A percentile compares a stretch with the other conserved stretches of the same genome.
Conservation (phyloP, 2,797 vertebrate species). For the Liasis olivaceus region DNA sequence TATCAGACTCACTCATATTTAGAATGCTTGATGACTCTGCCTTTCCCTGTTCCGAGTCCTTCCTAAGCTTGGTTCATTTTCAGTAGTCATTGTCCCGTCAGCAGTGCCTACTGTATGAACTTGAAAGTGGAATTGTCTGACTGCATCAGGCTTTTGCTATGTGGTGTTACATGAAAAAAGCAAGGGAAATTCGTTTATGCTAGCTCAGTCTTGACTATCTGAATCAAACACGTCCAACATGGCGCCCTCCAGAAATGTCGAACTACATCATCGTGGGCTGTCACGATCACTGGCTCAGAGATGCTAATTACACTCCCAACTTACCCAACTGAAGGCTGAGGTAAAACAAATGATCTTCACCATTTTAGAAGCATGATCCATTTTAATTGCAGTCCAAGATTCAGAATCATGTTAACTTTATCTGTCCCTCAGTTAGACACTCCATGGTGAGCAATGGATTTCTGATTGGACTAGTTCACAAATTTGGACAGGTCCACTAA, state of each 20-base stretch:
- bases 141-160: neutral
- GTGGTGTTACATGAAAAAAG: neutral
- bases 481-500: neutral
- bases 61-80: neutral
- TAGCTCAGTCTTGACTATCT: neutral
- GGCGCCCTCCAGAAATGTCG: neutral
- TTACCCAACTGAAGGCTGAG: neutral
- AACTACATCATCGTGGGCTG: neutral
- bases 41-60: neutral
- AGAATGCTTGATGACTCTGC: fast-evolving
- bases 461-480: neutral
- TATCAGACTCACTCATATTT: conserved; percentile 84
- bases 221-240: neutral
- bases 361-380: neutral
- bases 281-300: neutral
- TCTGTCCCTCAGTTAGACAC: neutral
- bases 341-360: neutral
- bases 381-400: neutral
- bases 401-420: neutral
- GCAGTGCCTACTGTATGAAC: neutral
- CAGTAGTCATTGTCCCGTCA: neutral
- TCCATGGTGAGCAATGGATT: neutral
- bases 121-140: neutral
- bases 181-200: neutral
- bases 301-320: neutral